Evolutionary conservation across 2,797 vertebrate genomes (phyloP), one percentile per base, ranked within the genome.

Genomic region (Schizothorax lantsangensis): DNA sequence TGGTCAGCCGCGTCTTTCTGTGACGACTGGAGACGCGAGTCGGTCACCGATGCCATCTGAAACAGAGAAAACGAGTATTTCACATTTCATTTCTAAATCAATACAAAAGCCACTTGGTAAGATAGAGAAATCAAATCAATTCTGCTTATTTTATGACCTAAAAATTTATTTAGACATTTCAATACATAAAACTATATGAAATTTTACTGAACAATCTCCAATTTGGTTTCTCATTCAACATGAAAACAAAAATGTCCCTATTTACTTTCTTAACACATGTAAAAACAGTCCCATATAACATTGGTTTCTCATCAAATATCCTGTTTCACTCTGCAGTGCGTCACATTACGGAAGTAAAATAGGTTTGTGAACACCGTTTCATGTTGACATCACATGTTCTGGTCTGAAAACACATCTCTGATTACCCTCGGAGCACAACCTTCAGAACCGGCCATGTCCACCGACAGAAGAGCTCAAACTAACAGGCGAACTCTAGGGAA

Each of bases 1-100:
- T 96, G 96, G 89, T 96, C 96, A 0, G 97, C 97, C 0, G 96
- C 96, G 3, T 98, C 97, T 90, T 97, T 97, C 78, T 96, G 95
- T n/a, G 94, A 92, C 4, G 94, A 91, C 92, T 93, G 94, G 5
- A 95, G 92, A 3, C 95, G 93, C 0, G 95, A 93, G 64, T 97
- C 96, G 1, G 85, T 96, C 7, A 93, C 95, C 0, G 96, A 96
- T 0, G 97, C 97, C 97, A 98, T 98, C 95, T 95, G 66, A 30
- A 87, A 79, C 68, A 38, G n/a, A 86, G 47, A 11, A 81, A 68
- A 30, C 6, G 0, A 62, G 30, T 57, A 1, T 23, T 36, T 84
- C 12, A 81, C 12, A 40, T 59, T 71, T 30, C 15, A 72, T 62
- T 43, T 26, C 7, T 43, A 79, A 26, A 43, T 79, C 4, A 57